These are phyloP conservation scores for Callaeas wilsoni DNA, from an alignment of 2,113 vertebrate species.

Conservation along the genomic window DNA sequence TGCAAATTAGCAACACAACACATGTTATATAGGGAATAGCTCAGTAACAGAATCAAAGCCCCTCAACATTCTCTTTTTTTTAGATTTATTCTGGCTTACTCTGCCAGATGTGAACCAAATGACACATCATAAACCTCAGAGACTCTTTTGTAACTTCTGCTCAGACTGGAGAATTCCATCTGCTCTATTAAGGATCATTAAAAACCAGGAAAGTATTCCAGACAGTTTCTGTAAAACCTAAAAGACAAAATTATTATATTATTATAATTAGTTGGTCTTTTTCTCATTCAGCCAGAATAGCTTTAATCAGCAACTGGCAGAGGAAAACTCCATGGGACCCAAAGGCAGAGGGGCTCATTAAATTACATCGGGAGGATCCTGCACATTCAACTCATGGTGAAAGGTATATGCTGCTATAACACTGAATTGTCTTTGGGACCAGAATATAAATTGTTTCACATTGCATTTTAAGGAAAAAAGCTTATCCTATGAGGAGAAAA, in stretches of 20 bases:
- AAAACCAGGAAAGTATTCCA: neutral
- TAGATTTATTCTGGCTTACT: constrained; percentile 10
- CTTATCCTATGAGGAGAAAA: neutral
- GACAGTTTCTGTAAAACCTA: neutral
- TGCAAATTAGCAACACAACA: constrained; percentile 32
- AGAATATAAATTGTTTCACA: neutral
- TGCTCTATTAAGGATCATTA: constrained; percentile 17
- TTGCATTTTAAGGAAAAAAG: neutral
- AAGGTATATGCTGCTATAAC: neutral
- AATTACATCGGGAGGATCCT: neutral
- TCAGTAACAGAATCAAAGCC: constrained; percentile 9
- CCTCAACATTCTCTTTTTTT: neutral
- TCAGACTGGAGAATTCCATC: constrained; percentile 10
- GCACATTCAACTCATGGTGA: neutral
- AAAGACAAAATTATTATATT: constrained; percentile 1
- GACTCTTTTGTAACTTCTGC: constrained; percentile 11
- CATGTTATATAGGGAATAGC: neutral
- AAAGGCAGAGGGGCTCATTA: neutral
- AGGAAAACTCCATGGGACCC: neutral
- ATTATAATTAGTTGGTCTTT: neutral
- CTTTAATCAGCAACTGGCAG: constrained; percentile 17
- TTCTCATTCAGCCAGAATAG: neutral
- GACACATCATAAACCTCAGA: constrained; percentile 18
- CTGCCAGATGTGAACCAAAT: neutral
- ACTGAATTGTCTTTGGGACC: neutral